Percentiles rank a stretch among this genome's conserved stretches.
These are phyloP conservation scores for Rhodinocichla rosea DNA, from an alignment of 2,113 vertebrate genomes.

Conservation along the genomic window DNA sequence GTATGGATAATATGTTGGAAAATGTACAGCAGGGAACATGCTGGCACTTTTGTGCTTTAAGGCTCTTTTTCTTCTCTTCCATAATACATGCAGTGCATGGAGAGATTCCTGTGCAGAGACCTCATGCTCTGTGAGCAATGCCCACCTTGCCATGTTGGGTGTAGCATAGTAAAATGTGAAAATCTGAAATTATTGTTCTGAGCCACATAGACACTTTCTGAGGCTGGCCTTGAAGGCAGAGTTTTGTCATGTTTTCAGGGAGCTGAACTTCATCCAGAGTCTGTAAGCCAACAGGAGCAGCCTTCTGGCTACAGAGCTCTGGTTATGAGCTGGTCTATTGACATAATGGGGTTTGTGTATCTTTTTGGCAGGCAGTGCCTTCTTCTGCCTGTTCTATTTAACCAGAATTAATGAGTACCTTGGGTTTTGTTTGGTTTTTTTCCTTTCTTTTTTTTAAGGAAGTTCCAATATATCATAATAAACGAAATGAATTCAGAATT, in stretches of 20 bases:
- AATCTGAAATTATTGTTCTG: background rate
- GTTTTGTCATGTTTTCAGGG: background rate
- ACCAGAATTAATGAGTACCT: background rate
- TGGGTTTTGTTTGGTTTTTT: background rate
- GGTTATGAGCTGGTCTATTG: background rate
- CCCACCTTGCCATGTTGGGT: accelerated
- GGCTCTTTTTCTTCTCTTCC: background rate
- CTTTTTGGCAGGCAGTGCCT: conserved; percentile 8
- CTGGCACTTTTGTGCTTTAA: background rate
- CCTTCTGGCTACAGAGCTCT: background rate
- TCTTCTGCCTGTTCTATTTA: background rate
- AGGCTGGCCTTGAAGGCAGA: background rate
- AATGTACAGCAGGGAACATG: background rate
- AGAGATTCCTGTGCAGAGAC: background rate
- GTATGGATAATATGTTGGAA: background rate
- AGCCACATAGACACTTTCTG: background rate
- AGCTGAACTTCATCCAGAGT: background rate
- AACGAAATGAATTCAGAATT: conserved; percentile 42
- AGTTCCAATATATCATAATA: background rate
- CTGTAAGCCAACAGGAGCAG: background rate
- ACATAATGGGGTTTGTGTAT: background rate
- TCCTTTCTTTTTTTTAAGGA: background rate
- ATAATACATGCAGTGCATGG: background rate
- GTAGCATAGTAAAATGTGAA: background rate
- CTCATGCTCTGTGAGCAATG: background rate